Evolutionary conservation across 2,888 invertebrate genomes (phyloP), one percentile per base, ranked within the genome.

Genomic region (Amphipoea lucens): DNA sequence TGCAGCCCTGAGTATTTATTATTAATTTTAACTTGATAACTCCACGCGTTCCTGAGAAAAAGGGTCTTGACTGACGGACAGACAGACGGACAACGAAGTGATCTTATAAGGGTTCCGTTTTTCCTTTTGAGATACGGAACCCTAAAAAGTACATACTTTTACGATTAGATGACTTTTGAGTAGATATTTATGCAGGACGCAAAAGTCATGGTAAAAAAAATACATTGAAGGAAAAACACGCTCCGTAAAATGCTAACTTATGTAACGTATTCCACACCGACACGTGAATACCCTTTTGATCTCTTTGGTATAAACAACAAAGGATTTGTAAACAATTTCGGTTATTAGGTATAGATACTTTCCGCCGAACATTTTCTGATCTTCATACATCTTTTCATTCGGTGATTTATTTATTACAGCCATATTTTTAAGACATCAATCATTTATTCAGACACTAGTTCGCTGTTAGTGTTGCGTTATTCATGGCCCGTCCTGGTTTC

Each of bases 381-480:
- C 74, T 84, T 73, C 72, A 70, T 70, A 79, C 45, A 76, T 78
- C 54, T 54, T 84, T 74, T 78, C 67, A 66, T 20, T 68, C 11
- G 74, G 54, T 76, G 78, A 82, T 82, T 81, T 79, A 85, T 81
- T 81, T 80, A 73, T 78, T 62, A 80, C 60, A 79, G 74, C 67
- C 73, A 79, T 87, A 84, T 87, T 89, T 86, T 86, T 81, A 80
- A 79, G 68, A 77, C 79, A 86, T 86, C 86, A 89, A 90, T 90
- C 85, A 88, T 82, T 81, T 87, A 84, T 86, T 87, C 88, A 84
- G 83, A 87, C 81, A 84, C 80, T 82, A 82, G 79, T 87, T 85
- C 79, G 73, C 74, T 69, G 75, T 84, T 83, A 79, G 83, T 76
- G 74, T 81, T 86, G 82, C 74, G 78, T 83, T 86, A 85, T 84